Base-by-base conservation (phyloP, 2,797 vertebrate genomes). In the Phrynocephalus guinanensis region DNA sequence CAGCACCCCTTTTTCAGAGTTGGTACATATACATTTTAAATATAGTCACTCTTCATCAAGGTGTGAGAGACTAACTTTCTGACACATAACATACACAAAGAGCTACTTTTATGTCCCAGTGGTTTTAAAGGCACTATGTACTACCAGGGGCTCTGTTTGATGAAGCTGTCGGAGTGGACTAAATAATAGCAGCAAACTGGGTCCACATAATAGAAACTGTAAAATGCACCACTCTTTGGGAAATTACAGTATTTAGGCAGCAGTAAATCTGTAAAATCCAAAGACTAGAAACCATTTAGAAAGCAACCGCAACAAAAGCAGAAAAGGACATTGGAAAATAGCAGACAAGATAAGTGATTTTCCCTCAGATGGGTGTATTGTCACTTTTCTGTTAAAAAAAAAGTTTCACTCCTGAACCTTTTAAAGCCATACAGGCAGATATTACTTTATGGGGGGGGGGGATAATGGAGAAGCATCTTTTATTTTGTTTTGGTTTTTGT, bases 161-260 rank as follows among this genome's bases (percentile, higher is more conserved):
- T 44, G 30, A 7, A 56, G 82, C 16, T 22, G 66, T 79, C 63
- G 52, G 48, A 79, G 66, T 10, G 3, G 44, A 26, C 84, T 70
- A 68, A 77, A 76, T 38, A 44, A 30, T 30, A 79, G 9, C n/a
- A 50, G 28, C 84, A 79, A 79, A 78, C 24, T 33, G 76, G n/a
- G 11, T 22, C 9, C 9, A n/a, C 44, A 76, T 30, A 76, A 84
- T 60, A 2, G 26, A 76, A 48, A 10, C 20, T 3, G 28, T 30
- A 10, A 48, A 85, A 85, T 68, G 26, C 18, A 78, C 30, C 60
- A 68, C 11, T 4, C 28, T 68, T 66, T 26, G 70, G 66, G 48
- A 85, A 70, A 85, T 79, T 52, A 77, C 28, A 78, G 63, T 33
- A 68, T 56, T 78, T 70, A 33, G 75, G 50, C 73, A 79, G 76